A percentile compares a stretch with the other conserved stretches of the same genome.
phyloP scores from a whole-genome alignment of 2,113 vertebrate genomes.

The Channa maculata region DNA sequence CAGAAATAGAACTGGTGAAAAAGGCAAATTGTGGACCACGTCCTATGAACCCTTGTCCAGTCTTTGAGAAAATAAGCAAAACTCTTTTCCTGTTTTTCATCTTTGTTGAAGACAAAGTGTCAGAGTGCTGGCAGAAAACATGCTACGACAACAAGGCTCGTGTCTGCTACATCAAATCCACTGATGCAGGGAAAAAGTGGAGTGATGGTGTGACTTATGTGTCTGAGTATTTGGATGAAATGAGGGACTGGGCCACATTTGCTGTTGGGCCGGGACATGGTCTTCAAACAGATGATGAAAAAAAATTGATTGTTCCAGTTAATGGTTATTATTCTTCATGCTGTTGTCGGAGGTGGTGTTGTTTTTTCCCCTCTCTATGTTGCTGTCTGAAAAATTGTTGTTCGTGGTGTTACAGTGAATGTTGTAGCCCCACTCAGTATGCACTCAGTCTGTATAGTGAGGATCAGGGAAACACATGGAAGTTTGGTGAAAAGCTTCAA shows the following conservation, averaged over 20 bases:
- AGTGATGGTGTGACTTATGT: conserved; percentile 1
- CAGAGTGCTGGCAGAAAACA: neutral
- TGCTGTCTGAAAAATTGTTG: too few relatives aligned
- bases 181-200: neutral
- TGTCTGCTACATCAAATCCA: conserved; percentile 26
- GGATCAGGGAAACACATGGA: too few relatives aligned
- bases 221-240: neutral
- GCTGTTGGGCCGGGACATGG: conserved; percentile 9
- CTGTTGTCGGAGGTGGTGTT: neutral
- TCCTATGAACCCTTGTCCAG: conserved; percentile 24
- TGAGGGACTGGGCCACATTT: neutral
- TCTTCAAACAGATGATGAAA: conserved; percentile 12
- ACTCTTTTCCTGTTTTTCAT: conserved; percentile 11
- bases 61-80: conserved; percentile 5
- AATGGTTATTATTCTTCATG: neutral
- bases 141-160: conserved; percentile 9
- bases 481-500: too few relatives aligned
- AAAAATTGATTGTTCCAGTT: conserved; percentile 12
- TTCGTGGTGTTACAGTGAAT: too few relatives aligned
- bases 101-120: neutral
- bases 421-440: too few relatives aligned
- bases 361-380: too few relatives aligned
- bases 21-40: neutral
- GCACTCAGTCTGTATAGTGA: too few relatives aligned
- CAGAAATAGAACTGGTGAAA: accelerated